phyloP scores from a whole-genome alignment of 2,113 vertebrate species.

The Gallinago media region DNA sequence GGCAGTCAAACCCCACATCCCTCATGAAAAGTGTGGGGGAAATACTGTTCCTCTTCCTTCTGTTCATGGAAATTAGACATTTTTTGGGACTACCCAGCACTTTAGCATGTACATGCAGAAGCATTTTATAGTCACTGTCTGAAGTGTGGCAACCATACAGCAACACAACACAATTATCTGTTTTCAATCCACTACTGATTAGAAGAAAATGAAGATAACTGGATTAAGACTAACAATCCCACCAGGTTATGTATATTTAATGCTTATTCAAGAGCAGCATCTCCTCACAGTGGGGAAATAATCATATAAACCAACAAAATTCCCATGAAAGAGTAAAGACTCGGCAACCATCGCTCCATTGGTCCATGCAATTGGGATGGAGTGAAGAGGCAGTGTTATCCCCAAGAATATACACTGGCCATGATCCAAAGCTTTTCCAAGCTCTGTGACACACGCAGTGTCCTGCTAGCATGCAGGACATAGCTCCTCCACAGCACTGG shows the following conservation, averaged over 20 bases:
- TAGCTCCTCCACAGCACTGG: fast-evolving
- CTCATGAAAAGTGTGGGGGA: fast-evolving
- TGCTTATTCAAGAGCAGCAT: neutral
- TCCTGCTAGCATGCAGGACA: neutral
- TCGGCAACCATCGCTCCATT: too few species aligned
- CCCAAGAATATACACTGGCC: neutral
- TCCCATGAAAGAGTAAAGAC: neutral
- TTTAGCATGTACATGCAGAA: neutral
- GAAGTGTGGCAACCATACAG: neutral
- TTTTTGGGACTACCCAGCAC: neutral
- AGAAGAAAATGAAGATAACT: neutral
- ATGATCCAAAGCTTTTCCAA: neutral
- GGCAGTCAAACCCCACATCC: neutral
- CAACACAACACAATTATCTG: neutral
- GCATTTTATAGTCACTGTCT: neutral
- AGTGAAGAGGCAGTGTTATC: neutral
- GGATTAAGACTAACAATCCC: neutral
- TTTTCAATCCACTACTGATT: neutral
- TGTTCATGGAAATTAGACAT: neutral
- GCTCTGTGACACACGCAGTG: fast-evolving
- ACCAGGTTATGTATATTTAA: neutral
- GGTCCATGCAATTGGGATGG: neutral
- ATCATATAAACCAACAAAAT: too few species aligned
- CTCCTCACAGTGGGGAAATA: neutral
- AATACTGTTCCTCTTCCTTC: neutral